phyloP scores from a whole-genome alignment of 2,888 invertebrate species.

The Polymixis lichenea region DNA sequence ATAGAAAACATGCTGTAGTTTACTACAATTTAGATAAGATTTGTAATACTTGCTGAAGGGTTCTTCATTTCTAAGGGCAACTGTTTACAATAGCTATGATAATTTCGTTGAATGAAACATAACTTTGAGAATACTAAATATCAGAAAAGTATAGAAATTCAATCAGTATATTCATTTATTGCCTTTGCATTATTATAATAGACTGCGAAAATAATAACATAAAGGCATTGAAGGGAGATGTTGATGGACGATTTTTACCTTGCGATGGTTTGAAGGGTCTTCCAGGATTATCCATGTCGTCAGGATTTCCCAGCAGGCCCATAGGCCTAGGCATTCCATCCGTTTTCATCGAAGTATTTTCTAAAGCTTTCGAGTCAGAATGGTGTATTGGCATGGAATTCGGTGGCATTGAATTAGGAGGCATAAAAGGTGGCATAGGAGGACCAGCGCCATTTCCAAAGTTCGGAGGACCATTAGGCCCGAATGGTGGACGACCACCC shows the following conservation, averaged over 20 bases:
- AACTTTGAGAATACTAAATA: conserved; percentile 53
- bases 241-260: conserved; percentile 75
- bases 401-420: conserved; percentile 70
- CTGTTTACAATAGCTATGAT: conserved; percentile 1
- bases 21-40: background rate
- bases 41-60: conserved; percentile 4
- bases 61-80: conserved; percentile 3
- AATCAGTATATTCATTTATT: conserved; percentile 25
- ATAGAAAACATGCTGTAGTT: conserved; percentile 10
- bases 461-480: conserved; percentile 81
- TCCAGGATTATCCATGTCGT: conserved; percentile 75
- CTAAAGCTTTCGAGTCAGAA: conserved; percentile 73
- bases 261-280: conserved; percentile 77
- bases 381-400: conserved; percentile 68
- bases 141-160: conserved; percentile 65
- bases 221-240: conserved; percentile 49
- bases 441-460: conserved; percentile 71
- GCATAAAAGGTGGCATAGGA: conserved; percentile 79
- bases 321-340: conserved; percentile 74
- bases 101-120: conserved; percentile 31
- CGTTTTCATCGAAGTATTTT: conserved; percentile 57
- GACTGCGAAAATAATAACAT: conserved; percentile 45
- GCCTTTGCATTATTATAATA: conserved; percentile 61
- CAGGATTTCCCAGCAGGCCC: conserved; percentile 67
- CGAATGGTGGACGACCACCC: conserved; percentile 83